phyloP scores from a whole-genome alignment of 2,797 vertebrate genomes.

The Rhyacichthys aspro region DNA sequence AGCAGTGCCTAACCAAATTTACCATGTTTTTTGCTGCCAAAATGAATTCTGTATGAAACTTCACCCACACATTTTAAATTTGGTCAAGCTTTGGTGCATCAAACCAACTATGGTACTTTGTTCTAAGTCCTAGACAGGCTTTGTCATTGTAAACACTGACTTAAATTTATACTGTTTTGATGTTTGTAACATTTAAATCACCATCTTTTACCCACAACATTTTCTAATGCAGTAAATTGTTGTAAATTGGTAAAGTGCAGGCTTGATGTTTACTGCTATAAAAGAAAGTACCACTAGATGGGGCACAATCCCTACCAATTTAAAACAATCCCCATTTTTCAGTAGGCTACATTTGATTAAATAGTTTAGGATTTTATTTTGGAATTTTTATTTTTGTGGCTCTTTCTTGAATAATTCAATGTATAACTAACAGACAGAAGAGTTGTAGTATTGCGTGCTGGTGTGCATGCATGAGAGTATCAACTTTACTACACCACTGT shows the following conservation, averaged over 20 bases:
- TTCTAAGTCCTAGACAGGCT: background rate
- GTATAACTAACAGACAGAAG: background rate
- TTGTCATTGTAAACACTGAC: background rate
- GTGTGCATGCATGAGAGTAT: slow-evolving; percentile 24
- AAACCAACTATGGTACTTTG: slow-evolving; percentile 6
- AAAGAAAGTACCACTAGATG: slow-evolving; percentile 70
- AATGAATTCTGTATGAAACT: slow-evolving; percentile 60
- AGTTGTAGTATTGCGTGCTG: slow-evolving; percentile 38
- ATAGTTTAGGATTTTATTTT: background rate
- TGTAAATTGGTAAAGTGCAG: background rate
- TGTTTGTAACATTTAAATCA: background rate
- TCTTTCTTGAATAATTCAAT: background rate
- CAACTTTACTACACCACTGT: slow-evolving; percentile 11
- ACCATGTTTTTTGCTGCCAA: slow-evolving; percentile 68
- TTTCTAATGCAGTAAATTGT: too few species aligned
- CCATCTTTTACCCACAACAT: too few species aligned
- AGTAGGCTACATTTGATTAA: background rate
- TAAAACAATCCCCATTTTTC: background rate
- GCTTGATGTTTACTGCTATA: slow-evolving; percentile 28
- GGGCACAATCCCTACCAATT: slow-evolving; percentile 64
- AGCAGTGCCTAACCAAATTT: slow-evolving; percentile 67
- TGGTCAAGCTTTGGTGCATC: slow-evolving; percentile 13
- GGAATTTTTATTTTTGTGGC: background rate
- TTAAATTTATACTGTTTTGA: background rate
- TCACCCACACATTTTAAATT: slow-evolving; percentile 33